Evolutionary conservation across 2,797 vertebrate genomes (phyloP).

Genomic region (Neopelma chrysocephalum): DNA sequence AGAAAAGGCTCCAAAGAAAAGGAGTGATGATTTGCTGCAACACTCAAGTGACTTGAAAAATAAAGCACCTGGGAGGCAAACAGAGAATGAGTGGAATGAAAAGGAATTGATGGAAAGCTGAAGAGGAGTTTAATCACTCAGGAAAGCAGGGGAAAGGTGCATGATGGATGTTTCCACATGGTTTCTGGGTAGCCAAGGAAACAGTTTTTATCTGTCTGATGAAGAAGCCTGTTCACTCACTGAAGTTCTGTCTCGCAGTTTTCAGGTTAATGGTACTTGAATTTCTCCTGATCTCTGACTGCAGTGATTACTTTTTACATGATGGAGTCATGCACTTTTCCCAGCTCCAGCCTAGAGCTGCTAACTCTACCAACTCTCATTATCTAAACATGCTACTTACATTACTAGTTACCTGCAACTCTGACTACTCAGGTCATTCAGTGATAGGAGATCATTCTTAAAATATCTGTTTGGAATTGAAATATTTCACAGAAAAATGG

Average conservation of each 20-base stretch:
- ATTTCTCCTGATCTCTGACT: background rate
- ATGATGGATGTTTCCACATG: background rate
- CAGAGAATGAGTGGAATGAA: constrained; percentile 18
- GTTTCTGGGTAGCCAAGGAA: constrained; percentile 29
- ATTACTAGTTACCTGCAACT: background rate
- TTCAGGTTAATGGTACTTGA: background rate
- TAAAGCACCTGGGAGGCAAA: constrained; percentile 51
- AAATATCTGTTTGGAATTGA: background rate
- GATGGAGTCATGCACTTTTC: background rate
- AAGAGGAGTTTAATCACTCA: constrained; percentile 29
- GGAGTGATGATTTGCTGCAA: constrained; percentile 25
- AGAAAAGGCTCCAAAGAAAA: constrained; percentile 16
- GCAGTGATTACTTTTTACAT: background rate
- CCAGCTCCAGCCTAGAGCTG: background rate
- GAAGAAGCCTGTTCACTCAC: background rate
- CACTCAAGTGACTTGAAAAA: background rate
- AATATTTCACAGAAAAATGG: background rate
- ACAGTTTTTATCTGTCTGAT: constrained; percentile 14
- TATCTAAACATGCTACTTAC: background rate
- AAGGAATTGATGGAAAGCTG: constrained; percentile 42
- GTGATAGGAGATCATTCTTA: background rate
- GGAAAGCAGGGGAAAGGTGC: background rate
- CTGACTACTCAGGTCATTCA: background rate
- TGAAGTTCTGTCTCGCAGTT: background rate
- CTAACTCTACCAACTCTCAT: background rate